A percentile compares a stretch with the other conserved stretches of the same genome.
Conservation (phyloP, 2,797 vertebrate species). For the Amphiprion clarkii region DNA sequence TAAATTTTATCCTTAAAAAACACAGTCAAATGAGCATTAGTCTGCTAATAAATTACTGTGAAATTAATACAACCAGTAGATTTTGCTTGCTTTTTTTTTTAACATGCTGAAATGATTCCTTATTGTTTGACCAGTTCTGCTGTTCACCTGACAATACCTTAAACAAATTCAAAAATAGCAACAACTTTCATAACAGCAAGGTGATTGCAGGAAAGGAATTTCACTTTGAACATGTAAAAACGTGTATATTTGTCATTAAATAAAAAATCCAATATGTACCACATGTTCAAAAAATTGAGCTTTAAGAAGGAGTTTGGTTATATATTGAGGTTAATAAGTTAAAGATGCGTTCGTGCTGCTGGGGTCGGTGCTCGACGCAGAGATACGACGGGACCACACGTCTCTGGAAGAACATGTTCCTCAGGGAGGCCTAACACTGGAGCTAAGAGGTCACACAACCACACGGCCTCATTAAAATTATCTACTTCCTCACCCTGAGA, state of each 20-base stretch:
- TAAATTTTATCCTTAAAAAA: no score
- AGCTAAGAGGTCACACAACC: conserved; percentile 56
- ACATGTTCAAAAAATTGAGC: not conserved
- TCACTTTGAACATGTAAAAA: not conserved
- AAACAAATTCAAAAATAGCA: not conserved
- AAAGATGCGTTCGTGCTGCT: conserved; percentile 10
- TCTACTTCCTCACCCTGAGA: conserved; percentile 53
- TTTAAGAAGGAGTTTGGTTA: not conserved
- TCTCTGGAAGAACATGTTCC: conserved; percentile 33
- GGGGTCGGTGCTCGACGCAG: not conserved
- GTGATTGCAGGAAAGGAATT: not conserved
- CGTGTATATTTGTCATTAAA: not conserved
- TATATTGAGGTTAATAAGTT: conserved; percentile 5
- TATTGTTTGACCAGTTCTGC: not conserved
- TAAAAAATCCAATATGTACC: not conserved
- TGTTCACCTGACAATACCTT: not conserved
- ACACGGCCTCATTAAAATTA: conserved; percentile 71
- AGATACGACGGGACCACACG: conserved; percentile 58
- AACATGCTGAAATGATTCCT: not conserved
- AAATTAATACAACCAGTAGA: not conserved
- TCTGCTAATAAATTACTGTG: not conserved
- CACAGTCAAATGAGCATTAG: not conserved
- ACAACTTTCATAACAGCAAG: not conserved
- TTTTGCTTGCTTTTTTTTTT: not conserved
- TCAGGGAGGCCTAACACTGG: conserved; percentile 52